phyloP scores from a whole-genome alignment of 2,797 vertebrate genomes.

The Anas acuta region DNA sequence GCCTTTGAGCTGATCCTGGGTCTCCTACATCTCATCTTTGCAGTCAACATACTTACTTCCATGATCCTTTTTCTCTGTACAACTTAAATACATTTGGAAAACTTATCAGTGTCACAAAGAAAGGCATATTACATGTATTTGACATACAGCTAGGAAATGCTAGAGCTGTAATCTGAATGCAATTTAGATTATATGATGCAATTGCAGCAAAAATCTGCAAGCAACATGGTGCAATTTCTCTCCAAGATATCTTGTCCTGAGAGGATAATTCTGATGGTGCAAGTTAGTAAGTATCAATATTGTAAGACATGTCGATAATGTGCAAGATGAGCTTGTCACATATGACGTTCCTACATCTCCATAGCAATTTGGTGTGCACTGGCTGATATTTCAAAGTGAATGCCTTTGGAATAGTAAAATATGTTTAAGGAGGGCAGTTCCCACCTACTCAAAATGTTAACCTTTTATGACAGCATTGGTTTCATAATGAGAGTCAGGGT shows the following conservation, averaged over 20 bases:
- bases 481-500: neutral
- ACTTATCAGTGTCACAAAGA: accelerated
- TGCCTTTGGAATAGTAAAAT: neutral
- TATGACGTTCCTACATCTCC: accelerated
- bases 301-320: neutral
- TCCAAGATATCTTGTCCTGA: neutral
- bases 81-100: accelerated
- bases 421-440: neutral
- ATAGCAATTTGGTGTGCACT: neutral
- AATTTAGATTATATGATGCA: no score
- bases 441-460: neutral
- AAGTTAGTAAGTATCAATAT: neutral
- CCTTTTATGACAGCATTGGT: neutral
- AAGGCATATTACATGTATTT: accelerated
- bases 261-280: neutral
- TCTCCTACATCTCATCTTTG: neutral
- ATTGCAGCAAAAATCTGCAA: no score
- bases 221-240: neutral
- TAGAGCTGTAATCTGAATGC: no score
- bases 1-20: neutral
- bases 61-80: neutral
- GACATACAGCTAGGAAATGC: neutral
- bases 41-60: neutral
- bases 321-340: neutral
- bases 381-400: neutral